These are phyloP conservation scores for Isichthys henryi DNA, from an alignment of 2,113 vertebrate genomes.

Conservation along the genomic window DNA sequence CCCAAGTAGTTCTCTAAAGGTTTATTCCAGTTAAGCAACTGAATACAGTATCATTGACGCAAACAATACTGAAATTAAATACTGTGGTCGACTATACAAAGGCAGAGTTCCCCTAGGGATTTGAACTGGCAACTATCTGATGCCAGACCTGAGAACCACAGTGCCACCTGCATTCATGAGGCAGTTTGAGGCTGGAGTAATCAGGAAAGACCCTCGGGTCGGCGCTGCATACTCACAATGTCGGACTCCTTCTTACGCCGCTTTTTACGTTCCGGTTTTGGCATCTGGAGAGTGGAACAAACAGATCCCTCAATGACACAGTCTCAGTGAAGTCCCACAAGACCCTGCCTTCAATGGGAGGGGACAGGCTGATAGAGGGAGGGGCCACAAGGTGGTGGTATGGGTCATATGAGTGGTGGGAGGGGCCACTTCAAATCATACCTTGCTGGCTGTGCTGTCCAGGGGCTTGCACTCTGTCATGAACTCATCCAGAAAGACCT, in stretches of 20 bases:
- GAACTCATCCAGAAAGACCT: conserved; percentile 96
- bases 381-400: neutral
- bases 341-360: neutral
- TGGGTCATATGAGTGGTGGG: neutral
- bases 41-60: neutral
- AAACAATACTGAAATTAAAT: neutral
- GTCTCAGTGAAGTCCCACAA: neutral
- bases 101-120: neutral
- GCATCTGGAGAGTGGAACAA: conserved; percentile 45
- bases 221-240: conserved; percentile 67
- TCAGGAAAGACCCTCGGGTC: neutral
- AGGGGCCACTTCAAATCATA: conserved; percentile 40
- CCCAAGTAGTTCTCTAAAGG: neutral
- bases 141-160: neutral
- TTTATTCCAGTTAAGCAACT: neutral
- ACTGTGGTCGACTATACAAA: neutral
- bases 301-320: neutral
- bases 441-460: conserved; percentile 71
- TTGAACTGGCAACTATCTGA: neutral
- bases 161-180: neutral
- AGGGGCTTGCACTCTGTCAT: conserved; percentile 87
- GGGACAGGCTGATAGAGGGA: neutral
- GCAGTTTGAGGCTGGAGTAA: neutral
- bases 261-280: conserved; percentile 89
- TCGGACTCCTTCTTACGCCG: conserved; percentile 90